Evolutionary conservation across 2,888 invertebrate species (phyloP), one percentile per base, ranked within the genome.

Genomic region (Serripes groenlandicus): DNA sequence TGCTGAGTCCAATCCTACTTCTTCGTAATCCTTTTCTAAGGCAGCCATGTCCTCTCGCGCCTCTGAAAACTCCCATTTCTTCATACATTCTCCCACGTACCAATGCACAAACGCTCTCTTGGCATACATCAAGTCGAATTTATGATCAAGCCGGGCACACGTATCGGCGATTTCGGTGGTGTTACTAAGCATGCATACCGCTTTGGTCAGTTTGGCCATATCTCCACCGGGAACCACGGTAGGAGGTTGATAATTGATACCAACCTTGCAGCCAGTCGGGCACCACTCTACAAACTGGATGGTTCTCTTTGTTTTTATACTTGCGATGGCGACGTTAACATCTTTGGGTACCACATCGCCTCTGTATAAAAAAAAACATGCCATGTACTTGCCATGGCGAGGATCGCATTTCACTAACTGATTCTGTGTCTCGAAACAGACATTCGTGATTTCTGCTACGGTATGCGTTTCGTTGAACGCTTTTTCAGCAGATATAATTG

Each of bases 401-500:
- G 93, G 93, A 78, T 94, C 93, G 74, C 93, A 93, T 30, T 60
- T 60, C 4, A 60, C 60, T 28, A 60, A 26, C 30, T 60, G 60
- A 23, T 60, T 60, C 3, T 87, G 86, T 35, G 92, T 90, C 78
- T 92, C 92, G 76, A 92, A 92, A 70, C 91, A 90, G 32, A 90
- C 89, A 68, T 91, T 92, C 68, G 92, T 91, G 52, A 92, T 90
- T 76, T 92, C 91, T 37, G 92, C 83, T 21, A 92, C 90, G 7
- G 91, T 88, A 32, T 92, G 78, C 82, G 98, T 97, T 34, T 74
- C 72, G 26, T 66, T 0, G 98, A 98, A 98, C 18, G 98, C 98
- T 95, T 98, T 98, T 95, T 98, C 98, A 80, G 98, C 97, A 0
- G 98, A 97, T 95, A 98, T 97, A 92, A 98, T 97, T n/a, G 98